Conservation (phyloP, 2,113 vertebrate species). For the Rhizomys pruinosus region DNA sequence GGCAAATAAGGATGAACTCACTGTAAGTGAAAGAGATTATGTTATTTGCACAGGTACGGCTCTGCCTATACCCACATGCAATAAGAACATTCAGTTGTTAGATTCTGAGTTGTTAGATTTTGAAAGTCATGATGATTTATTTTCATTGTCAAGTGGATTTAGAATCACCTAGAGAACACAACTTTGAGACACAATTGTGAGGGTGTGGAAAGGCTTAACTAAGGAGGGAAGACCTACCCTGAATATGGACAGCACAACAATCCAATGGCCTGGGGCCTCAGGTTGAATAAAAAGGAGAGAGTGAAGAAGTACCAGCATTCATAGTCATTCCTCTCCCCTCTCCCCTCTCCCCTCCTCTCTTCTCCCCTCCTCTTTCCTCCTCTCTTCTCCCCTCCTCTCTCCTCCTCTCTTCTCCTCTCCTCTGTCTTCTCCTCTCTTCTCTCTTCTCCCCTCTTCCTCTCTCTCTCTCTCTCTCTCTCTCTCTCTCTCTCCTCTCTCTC, state of each 20-base stretch:
- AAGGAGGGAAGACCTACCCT: not conserved
- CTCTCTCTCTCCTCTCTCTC: too few species aligned
- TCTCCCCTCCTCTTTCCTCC: too few species aligned
- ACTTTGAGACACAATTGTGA: too few species aligned
- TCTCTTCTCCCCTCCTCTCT: too few species aligned
- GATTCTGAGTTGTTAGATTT: not conserved
- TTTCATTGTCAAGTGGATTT: not conserved
- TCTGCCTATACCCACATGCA: not conserved
- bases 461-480: too few species aligned
- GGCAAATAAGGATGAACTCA: not conserved
- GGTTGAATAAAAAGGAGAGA: not conserved
- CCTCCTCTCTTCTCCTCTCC: too few species aligned
- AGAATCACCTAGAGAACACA: not conserved
- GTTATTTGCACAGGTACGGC: not conserved
- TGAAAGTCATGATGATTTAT: not conserved
- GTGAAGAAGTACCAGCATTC: not conserved
- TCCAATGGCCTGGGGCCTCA: not conserved
- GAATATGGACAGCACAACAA: rapidly evolving
- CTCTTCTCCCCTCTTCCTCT: too few species aligned
- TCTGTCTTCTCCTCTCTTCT: too few species aligned
- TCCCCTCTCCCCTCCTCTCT: too few species aligned
- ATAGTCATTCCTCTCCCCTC: too few species aligned
- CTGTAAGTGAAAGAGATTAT: not conserved
- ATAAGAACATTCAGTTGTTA: not conserved
- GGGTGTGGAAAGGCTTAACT: not conserved